A percentile compares a stretch with the other conserved stretches of the same genome.
Evolutionary conservation across 2,113 vertebrate species (phyloP).

Genomic region (Etheostoma spectabile): DNA sequence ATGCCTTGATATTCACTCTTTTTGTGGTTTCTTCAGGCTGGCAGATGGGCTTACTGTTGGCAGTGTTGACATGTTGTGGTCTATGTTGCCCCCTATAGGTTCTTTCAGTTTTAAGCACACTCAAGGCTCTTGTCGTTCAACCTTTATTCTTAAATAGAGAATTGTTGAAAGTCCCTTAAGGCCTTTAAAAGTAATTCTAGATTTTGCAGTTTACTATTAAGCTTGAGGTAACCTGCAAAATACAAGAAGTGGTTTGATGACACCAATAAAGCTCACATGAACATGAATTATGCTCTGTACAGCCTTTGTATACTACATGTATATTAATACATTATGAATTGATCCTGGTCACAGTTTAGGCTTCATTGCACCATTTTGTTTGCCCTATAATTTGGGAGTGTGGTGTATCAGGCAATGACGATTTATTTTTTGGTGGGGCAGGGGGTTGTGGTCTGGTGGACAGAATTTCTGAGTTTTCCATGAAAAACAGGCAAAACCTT

Average conservation of each 20-base stretch:
- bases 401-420: not conserved
- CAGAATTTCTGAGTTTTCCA: not conserved
- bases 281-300: not conserved
- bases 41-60: not conserved
- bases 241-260: not conserved
- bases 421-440: not conserved
- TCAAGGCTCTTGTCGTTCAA: not conserved
- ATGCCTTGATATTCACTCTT: not conserved
- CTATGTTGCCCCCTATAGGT: slow-evolving; percentile 69
- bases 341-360: not conserved
- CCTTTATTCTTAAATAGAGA: not conserved
- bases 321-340: not conserved
- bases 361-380: not conserved
- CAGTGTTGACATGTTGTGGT: slow-evolving; percentile 29
- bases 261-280: not conserved
- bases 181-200: not conserved
- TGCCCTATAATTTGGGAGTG: too few relatives aligned
- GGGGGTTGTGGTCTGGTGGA: not conserved
- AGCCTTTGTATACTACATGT: not conserved
- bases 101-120: not conserved
- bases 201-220: not conserved
- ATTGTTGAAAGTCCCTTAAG: not conserved
- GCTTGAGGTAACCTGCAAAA: not conserved
- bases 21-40: not conserved
- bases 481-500: not conserved